Evolutionary conservation across 1,140 invertebrate species (phyloP).

Genomic region (Conus betulinus): DNA sequence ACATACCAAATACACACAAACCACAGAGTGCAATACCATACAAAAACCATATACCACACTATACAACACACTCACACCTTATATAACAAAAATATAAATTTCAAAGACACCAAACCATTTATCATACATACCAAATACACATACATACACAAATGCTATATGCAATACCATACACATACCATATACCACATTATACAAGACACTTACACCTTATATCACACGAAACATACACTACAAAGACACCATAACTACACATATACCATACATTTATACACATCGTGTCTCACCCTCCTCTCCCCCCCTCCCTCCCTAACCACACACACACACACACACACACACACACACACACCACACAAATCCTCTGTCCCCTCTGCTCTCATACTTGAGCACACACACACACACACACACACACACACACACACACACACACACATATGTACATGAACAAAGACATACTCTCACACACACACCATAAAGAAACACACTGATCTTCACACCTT

Average conservation of each 20-base stretch:
- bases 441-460: neutral
- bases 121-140: neutral
- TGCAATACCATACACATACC: neutral
- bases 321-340: neutral
- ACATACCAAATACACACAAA: neutral
- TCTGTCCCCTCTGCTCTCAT: neutral
- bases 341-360: neutral
- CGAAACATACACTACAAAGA: neutral
- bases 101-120: neutral
- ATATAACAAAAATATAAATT: neutral
- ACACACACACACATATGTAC: neutral
- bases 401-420: neutral
- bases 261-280: neutral
- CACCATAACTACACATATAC: neutral
- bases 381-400: neutral
- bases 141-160: no score
- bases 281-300: no score
- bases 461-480: neutral
- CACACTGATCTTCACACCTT: slow-evolving; percentile 79
- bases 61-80: neutral
- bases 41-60: neutral
- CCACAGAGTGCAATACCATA: neutral
- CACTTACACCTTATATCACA: neutral
- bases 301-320: neutral
- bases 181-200: neutral